Evolutionary conservation across 2,797 vertebrate species (phyloP).

Genomic region (Percopsis omiscomaycus): DNA sequence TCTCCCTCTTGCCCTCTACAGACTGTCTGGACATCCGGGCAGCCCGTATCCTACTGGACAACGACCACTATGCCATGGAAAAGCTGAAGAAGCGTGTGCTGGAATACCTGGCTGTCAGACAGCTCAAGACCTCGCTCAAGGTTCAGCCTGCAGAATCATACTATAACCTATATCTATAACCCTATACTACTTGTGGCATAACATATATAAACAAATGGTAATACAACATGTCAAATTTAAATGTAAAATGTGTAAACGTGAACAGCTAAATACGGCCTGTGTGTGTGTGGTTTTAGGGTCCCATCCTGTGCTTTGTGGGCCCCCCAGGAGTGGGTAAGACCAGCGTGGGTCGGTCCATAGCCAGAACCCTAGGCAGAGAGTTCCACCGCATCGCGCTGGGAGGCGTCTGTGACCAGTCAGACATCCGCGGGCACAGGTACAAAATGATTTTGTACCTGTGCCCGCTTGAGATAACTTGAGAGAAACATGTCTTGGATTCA

Average conservation of each 20-base stretch:
- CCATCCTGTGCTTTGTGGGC: conserved; percentile 96
- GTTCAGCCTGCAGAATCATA: conserved; percentile 22
- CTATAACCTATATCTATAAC: not conserved
- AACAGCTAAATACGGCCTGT: no score
- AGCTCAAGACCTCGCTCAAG: conserved; percentile 91
- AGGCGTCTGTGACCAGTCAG: conserved; percentile 95
- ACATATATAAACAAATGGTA: not conserved
- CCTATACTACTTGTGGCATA: not conserved
- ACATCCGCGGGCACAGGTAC: conserved; percentile 96
- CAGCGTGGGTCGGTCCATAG: conserved; percentile 93
- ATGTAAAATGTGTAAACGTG: no score
- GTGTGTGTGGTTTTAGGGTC: conserved; percentile 69
- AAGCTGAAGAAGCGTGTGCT: conserved; percentile 93
- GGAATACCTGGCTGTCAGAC: conserved; percentile 94
- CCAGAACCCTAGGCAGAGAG: conserved; percentile 92
- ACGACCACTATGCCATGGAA: conserved; percentile 96
- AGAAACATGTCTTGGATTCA: no score
- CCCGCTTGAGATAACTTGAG: no score
- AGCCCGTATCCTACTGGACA: conserved; percentile 89
- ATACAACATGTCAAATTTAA: not conserved
- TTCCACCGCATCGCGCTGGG: conserved; percentile 96
- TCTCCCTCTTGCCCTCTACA: conserved; percentile 46
- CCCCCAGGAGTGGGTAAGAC: conserved; percentile 98
- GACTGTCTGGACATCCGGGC: conserved; percentile 92
- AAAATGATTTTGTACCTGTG: not conserved